A percentile compares a stretch with the other conserved stretches of the same genome.
phyloP scores from a whole-genome alignment of 2,113 vertebrate genomes.

The Atlantisia rogersi region DNA sequence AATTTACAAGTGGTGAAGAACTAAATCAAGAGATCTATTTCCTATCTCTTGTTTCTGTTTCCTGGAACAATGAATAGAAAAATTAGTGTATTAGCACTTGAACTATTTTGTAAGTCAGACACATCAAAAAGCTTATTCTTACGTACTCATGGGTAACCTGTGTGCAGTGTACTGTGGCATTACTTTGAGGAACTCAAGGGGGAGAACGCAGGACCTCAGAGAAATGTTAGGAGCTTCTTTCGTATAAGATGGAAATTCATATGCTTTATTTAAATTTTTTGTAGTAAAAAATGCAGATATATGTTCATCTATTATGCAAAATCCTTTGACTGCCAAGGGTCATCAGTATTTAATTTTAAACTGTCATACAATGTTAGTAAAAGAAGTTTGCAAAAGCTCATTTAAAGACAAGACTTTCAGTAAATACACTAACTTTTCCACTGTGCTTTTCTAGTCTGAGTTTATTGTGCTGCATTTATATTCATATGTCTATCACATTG shows the following conservation, averaged over 20 bases:
- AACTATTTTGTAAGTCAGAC: neutral
- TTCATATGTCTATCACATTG: neutral
- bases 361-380: neutral
- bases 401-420: neutral
- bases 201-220: neutral
- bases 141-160: rapidly evolving
- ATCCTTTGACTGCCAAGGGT: neutral
- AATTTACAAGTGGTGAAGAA: neutral
- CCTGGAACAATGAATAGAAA: neutral
- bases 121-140: neutral
- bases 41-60: neutral
- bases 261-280: neutral
- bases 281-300: neutral
- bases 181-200: neutral
- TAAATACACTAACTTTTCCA: neutral
- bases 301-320: neutral
- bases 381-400: neutral
- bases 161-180: neutral
- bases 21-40: neutral
- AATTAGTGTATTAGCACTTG: neutral
- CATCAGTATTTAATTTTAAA: neutral
- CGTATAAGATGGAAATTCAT: neutral
- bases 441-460: neutral
- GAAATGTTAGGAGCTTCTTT: neutral
- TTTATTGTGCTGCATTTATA: slow-evolving; percentile 17